Evolutionary conservation across 2,797 vertebrate genomes (phyloP).

Genomic region (Dryobates pubescens): DNA sequence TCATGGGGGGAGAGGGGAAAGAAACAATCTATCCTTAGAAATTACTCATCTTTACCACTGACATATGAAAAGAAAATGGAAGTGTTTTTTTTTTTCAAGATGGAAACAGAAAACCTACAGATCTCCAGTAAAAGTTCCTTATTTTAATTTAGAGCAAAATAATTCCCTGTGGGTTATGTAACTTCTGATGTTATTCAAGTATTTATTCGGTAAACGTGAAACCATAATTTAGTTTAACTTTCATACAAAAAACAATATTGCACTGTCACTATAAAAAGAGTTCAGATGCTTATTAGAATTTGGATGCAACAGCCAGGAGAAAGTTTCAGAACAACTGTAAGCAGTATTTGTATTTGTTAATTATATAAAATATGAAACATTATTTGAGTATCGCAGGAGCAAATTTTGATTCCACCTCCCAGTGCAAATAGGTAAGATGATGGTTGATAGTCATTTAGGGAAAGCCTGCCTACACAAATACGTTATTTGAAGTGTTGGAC

Average conservation of each 20-base stretch:
- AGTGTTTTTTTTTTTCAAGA: fast-evolving
- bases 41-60: not conserved
- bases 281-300: not conserved
- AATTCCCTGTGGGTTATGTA: not conserved
- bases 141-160: not conserved
- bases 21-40: not conserved
- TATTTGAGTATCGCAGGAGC: not conserved
- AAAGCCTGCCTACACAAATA: not conserved
- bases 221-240: not conserved
- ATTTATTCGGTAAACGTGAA: not conserved
- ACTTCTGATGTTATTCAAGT: not conserved
- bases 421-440: not conserved
- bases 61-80: not conserved
- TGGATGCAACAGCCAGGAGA: not conserved
- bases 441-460: not conserved
- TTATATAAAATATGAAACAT: not conserved
- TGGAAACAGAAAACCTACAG: not conserved
- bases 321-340: not conserved
- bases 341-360: not conserved
- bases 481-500: not conserved
- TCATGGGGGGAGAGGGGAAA: not conserved
- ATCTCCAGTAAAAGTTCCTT: not conserved
- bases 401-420: not conserved
- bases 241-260: not conserved
- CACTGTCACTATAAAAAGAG: not conserved